Conservation (phyloP, 1,140 invertebrate species). For the Cotesia vestalis region DNA sequence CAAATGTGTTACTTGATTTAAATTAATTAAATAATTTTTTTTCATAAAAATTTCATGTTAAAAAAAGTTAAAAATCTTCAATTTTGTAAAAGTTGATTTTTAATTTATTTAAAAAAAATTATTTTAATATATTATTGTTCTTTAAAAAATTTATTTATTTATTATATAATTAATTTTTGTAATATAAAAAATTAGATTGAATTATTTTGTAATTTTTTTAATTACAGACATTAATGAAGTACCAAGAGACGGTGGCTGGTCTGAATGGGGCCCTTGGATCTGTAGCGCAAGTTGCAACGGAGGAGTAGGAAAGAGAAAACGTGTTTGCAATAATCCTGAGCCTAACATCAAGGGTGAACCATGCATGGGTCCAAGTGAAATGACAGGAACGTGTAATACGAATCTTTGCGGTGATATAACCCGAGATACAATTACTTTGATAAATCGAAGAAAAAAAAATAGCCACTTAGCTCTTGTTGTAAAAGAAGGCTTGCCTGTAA, state of each 20-base stretch:
- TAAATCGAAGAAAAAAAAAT: conserved; percentile 56
- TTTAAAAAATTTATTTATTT: too few relatives aligned
- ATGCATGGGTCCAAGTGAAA: conserved; percentile 62
- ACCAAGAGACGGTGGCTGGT: conserved; percentile 69
- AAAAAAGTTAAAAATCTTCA: too few relatives aligned
- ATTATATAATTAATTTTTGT: too few relatives aligned
- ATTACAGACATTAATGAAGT: conserved; percentile 65
- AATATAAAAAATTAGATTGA: conserved; percentile 22
- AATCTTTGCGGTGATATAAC: conserved; percentile 60
- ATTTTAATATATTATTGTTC: too few relatives aligned
- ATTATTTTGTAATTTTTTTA: conserved; percentile 1
- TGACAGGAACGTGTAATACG: conserved; percentile 66
- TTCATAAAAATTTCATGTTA: too few relatives aligned
- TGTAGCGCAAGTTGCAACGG: conserved; percentile 70
- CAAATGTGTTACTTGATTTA: too few relatives aligned
- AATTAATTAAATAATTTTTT: too few relatives aligned
- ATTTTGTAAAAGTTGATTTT: too few relatives aligned
- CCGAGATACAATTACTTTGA: conserved; percentile 59
- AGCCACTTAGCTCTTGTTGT: conserved; percentile 54
- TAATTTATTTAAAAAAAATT: too few relatives aligned
- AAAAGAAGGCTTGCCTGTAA: conserved; percentile 54
- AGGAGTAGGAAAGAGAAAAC: conserved; percentile 66
- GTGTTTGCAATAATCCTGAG: conserved; percentile 67
- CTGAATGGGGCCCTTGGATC: conserved; percentile 67
- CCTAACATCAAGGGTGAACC: conserved; percentile 68